Base-by-base conservation (phyloP, 2,797 vertebrate species). In the Sebastes flavidus region DNA sequence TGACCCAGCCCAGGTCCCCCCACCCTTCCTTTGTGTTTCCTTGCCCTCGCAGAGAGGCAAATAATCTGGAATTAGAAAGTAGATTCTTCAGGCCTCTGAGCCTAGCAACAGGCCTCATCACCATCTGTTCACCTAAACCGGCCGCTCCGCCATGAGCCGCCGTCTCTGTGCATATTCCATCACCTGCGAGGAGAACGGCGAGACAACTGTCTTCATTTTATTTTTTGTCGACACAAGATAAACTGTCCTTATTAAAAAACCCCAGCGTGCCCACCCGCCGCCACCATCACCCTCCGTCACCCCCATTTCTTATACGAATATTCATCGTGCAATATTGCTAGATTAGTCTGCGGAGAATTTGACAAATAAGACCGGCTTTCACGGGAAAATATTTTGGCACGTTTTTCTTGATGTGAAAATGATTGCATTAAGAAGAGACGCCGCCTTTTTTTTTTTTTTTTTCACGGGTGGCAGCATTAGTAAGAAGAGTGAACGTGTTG, bases 11-110 rank as follows among this genome's bases (percentile, higher is more conserved):
- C 92, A 90, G 87, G 66, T 38, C 56, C 75, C 72, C 22, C 87
- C 81, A 14, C 89, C 29, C 55, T 16, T 52, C 90, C 89, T 91
- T 88, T 93, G 88, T 92, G 87, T 92, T 86, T 94, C 95, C 95
- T 94, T 90, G 93, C 95, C 93, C 88, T 95, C 95, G 95, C 95
- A 94, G 93, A 72, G 93, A 97, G 95, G 96, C 96, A 96, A 97
- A 97, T 97, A 97, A 97, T 96, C 94, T 95, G 95, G 95, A 97
- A 97, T 97, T 97, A 97, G 96, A 96, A 95, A 94, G 93, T 88
- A 93, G 95, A 97, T 97, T 96, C 96, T 96, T 97, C 94, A 95
- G 95, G 92, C 94, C 95, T 95, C 92, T 36, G 65, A 65, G 75
- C 96, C 96, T 96, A 96, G 96, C 96, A 97, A 97, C 96, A 95